Evolutionary conservation across 2,888 invertebrate genomes (phyloP).

Genomic region (Philonicus albiceps): DNA sequence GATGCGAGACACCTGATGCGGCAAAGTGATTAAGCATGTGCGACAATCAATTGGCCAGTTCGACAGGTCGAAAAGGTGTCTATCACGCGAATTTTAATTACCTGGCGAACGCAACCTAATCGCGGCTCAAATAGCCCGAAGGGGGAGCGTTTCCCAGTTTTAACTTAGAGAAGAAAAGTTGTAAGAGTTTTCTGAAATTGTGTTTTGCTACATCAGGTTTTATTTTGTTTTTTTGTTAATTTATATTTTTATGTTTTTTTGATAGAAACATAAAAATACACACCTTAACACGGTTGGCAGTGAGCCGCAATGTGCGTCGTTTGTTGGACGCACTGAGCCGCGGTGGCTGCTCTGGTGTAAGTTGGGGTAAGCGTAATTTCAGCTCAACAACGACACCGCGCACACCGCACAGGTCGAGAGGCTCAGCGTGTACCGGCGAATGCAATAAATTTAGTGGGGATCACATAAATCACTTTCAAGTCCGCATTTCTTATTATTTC

Average conservation of each 20-base stretch:
- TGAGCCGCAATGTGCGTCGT: neutral
- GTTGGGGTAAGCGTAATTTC: constrained; percentile 7
- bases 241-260: neutral
- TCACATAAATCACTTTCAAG: constrained; percentile 63
- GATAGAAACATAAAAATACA: neutral
- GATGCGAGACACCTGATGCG: neutral
- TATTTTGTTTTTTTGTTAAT: neutral
- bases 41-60: constrained; percentile 1
- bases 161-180: neutral
- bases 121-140: neutral
- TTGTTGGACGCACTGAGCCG: neutral
- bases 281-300: neutral
- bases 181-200: neutral
- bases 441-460: constrained; percentile 59
- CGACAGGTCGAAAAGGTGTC: neutral
- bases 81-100: constrained; percentile 3
- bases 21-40: constrained; percentile 4
- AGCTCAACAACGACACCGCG: neutral
- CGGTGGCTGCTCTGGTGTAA: neutral
- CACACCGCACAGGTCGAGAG: neutral
- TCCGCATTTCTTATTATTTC: constrained; percentile 50
- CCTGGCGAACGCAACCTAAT: neutral
- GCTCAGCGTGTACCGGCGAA: constrained; percentile 50
- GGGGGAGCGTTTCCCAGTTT: neutral
- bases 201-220: neutral